Evolutionary conservation across 1,140 invertebrate genomes (phyloP), one percentile per base, ranked within the genome.

Genomic region (Drosophila ananassae): DNA sequence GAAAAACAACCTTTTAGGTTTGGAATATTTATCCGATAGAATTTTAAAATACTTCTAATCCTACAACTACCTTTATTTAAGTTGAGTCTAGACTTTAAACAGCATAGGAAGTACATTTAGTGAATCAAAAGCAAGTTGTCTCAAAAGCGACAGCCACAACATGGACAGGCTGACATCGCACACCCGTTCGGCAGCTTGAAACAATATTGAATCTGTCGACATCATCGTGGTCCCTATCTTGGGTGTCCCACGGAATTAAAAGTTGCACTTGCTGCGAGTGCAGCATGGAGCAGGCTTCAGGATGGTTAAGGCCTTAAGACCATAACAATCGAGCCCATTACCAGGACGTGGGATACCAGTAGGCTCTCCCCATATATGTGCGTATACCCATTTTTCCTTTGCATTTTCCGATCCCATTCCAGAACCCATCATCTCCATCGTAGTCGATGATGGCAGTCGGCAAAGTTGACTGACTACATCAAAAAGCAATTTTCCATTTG

Each of bases 401-500:
- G n/a, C 8, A 17, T 30, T 21, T 13, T 8, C 37, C 28, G n/a
- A n/a, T 32, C 32, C 34, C 51, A 64, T n/a, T 60, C 62, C 50
- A 37, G 34, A 22, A 59, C 37, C 44, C 48, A 17, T 34, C 46
- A 62, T 44, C 67, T 54, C 47, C 47, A 73, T 47, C 68, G 59
- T 53, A 50, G 72, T 74, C 79, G 58, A 82, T 78, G 79, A 78
- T 68, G 77, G 56, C 39, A 59, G 73, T 48, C 48, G 67, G 79
- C 69, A 73, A 89, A 75, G 52, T 75, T 73, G 77, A 74, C 69
- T 73, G 79, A 83, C 67, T 83, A 89, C 83, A 89, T 89, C 84
- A 89, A 89, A 89, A 89, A 89, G 83, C 83, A 89, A 89, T 89
- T 89, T 89, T 77, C 83, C 83, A 89, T 83, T 83, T 89, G 83